Conservation (phyloP, 2,113 vertebrate genomes). For the Steatornis caripensis region DNA sequence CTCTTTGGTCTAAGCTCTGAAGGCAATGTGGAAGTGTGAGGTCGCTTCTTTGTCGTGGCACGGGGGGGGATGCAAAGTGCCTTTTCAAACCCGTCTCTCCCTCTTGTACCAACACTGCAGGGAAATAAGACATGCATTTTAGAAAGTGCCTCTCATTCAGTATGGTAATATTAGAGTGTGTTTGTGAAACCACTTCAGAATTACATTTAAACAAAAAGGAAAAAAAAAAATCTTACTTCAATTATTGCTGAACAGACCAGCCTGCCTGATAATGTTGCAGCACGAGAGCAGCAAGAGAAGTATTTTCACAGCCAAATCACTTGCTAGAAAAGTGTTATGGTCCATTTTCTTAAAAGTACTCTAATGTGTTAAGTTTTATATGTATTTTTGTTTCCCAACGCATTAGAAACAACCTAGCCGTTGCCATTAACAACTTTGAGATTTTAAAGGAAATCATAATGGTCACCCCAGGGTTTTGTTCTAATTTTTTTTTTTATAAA, state of each 20-base stretch:
- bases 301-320: conserved; percentile 22
- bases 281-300: conserved; percentile 8
- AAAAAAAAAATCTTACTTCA: conserved; percentile 28
- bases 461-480: background rate
- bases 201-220: background rate
- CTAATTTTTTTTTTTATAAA: background rate
- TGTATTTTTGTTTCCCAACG: background rate
- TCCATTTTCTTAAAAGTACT: conserved; percentile 35
- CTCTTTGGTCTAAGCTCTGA: background rate
- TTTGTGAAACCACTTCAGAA: conserved; percentile 57
- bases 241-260: conserved; percentile 55
- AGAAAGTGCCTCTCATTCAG: conserved; percentile 13
- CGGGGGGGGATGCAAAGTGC: background rate
- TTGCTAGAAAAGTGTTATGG: conserved; percentile 30
- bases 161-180: conserved; percentile 17
- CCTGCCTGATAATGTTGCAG: conserved; percentile 14
- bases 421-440: background rate
- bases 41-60: background rate
- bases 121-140: background rate
- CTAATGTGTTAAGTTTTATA: background rate
- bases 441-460: background rate
- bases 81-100: background rate
- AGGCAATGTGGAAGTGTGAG: background rate
- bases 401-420: background rate
- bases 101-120: background rate